Conservation (phyloP, 2,113 vertebrate species). For the Pollimyrus isidori region DNA sequence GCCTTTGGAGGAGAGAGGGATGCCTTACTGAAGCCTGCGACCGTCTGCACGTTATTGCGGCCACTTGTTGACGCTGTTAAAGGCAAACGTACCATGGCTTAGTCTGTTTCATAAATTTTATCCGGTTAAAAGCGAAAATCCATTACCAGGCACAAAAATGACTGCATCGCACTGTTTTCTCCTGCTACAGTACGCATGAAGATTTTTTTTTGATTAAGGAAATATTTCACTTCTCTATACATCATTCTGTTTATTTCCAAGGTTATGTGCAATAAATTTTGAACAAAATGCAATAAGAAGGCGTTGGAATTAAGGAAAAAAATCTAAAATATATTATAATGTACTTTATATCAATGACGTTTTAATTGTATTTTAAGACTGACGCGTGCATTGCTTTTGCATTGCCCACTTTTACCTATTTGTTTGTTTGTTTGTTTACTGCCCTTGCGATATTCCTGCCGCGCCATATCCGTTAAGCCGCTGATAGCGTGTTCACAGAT, state of each 20-base stretch:
- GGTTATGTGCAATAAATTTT: neutral
- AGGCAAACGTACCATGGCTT: neutral
- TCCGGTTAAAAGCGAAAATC: neutral
- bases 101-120: neutral
- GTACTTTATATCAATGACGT: neutral
- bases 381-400: neutral
- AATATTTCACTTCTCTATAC: neutral
- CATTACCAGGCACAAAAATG: neutral
- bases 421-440: neutral
- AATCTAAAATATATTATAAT: neutral
- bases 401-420: neutral
- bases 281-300: neutral
- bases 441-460: slow-evolving; percentile 2
- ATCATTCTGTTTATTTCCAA: neutral
- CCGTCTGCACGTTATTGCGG: neutral
- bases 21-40: neutral
- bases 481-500: slow-evolving; percentile 42
- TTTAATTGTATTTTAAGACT: neutral
- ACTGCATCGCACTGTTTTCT: neutral
- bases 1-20: neutral
- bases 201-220: neutral
- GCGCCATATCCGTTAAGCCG: slow-evolving; percentile 32
- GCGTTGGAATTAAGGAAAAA: neutral
- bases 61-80: neutral
- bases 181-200: neutral